Percentiles rank a stretch among this genome's conserved stretches.
phyloP scores from a whole-genome alignment of 2,888 invertebrate species.

The Asteroscopus sphinx region DNA sequence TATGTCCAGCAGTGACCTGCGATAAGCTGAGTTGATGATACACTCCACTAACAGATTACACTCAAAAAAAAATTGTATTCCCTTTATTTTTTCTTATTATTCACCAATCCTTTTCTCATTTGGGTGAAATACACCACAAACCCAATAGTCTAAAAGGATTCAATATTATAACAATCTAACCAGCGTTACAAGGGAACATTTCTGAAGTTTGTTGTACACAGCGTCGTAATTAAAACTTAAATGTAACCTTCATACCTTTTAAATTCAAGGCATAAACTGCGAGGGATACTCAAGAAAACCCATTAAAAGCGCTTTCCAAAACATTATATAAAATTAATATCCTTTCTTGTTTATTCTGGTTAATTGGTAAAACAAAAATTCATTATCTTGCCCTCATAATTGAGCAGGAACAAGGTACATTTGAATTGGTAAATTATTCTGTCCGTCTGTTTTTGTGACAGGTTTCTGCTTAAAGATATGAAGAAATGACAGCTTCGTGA shows the following conservation, averaged over 20 bases:
- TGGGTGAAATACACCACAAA: no score
- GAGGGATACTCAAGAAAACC: conserved; percentile 24
- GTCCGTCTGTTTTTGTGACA: conserved; percentile 11
- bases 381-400: conserved; percentile 48
- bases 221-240: conserved; percentile 19
- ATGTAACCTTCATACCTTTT: conserved; percentile 17
- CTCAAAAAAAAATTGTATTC: no score
- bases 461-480: conserved; percentile 6
- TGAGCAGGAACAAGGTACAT: conserved; percentile 25
- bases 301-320: conserved; percentile 47
- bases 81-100: no score
- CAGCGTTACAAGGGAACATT: not conserved
- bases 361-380: conserved; percentile 55
- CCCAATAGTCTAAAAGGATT: no score
- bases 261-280: conserved; percentile 20
- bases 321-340: conserved; percentile 50
- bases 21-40: no score
- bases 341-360: conserved; percentile 44
- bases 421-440: conserved; percentile 33
- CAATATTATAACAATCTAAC: not conserved
- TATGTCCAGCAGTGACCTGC: no score
- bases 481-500: not conserved
- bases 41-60: no score
- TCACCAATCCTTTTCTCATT: no score
- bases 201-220: not conserved